Percentiles rank a stretch among this genome's conserved stretches.
phyloP scores from a whole-genome alignment of 2,797 vertebrate species.

The Hyperoplus immaculatus region DNA sequence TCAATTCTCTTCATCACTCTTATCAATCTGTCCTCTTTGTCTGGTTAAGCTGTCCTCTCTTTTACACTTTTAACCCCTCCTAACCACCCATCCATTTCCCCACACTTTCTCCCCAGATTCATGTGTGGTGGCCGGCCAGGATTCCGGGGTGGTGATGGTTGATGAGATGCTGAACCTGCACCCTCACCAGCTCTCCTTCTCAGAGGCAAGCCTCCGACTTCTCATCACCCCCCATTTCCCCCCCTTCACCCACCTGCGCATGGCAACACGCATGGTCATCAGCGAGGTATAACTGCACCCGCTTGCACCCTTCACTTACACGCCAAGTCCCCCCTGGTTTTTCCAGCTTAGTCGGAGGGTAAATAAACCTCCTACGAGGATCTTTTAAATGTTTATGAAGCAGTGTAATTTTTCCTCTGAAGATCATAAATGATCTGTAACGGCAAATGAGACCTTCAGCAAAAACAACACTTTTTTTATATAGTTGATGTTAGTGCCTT shows the following conservation, averaged over 20 bases:
- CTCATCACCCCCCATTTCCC: conserved; percentile 77
- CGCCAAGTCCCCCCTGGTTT: conserved; percentile 14
- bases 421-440: too few relatives aligned
- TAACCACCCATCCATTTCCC: background rate
- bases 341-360: conserved; percentile 24
- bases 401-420: too few relatives aligned
- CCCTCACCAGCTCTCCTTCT: conserved; percentile 84
- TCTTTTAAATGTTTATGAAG: conserved; percentile 11
- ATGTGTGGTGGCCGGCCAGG: conserved; percentile 75
- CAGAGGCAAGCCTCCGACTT: conserved; percentile 86
- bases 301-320: conserved; percentile 35
- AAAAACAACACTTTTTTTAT: too few relatives aligned
- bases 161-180: conserved; percentile 84
- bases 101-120: conserved; percentile 62
- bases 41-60: background rate
- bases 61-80: background rate
- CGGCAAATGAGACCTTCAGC: too few relatives aligned
- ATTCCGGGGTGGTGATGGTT: conserved; percentile 83
- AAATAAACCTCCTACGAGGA: background rate
- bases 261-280: conserved; percentile 84
- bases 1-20: background rate
- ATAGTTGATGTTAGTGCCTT: too few relatives aligned
- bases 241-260: conserved; percentile 79
- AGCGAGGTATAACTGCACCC: conserved; percentile 75
- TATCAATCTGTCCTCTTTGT: conserved; percentile 15